These are phyloP conservation scores for Reinhardtius hippoglossoides DNA, from an alignment of 2,113 vertebrate species.

Conservation along the genomic window DNA sequence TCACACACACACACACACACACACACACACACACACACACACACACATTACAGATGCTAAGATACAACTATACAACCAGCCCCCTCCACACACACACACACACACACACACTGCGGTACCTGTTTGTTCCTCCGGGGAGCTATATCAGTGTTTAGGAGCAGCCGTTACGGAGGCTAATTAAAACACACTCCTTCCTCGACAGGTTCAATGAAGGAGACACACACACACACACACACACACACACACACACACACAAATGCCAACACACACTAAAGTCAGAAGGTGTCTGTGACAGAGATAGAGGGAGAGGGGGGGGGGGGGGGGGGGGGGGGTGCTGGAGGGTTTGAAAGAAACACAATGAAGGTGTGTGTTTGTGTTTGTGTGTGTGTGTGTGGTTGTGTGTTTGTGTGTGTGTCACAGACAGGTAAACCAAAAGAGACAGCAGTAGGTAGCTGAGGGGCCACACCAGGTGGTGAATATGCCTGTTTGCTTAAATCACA, in stretches of 20 bases:
- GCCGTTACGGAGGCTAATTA: constrained; percentile 62
- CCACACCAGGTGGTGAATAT: constrained; percentile 64
- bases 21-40: constrained; percentile 20
- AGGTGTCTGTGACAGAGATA: no score
- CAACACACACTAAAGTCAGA: no score
- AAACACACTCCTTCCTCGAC: constrained; percentile 48
- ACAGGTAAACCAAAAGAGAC: constrained; percentile 41
- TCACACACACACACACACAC: neutral
- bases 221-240: constrained; percentile 32
- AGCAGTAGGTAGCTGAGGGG: constrained; percentile 54
- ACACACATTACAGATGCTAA: constrained; percentile 17
- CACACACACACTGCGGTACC: constrained; percentile 40
- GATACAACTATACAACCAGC: constrained; percentile 16
- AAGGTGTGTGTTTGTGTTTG: constrained; percentile 12
- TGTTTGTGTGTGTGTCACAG: constrained; percentile 2
- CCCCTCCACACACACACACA: constrained; percentile 16
- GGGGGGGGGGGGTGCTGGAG: neutral
- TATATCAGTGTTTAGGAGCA: constrained; percentile 47
- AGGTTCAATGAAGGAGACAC: constrained; percentile 11
- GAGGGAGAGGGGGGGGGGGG: neutral
- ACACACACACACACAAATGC: no score
- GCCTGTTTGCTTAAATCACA: constrained; percentile 66
- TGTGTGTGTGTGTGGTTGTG: constrained; percentile 15
- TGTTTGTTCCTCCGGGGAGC: constrained; percentile 49
- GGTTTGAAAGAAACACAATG: constrained; percentile 10